Conservation (phyloP, 2,113 vertebrate species). For the Epinephelus moara region DNA sequence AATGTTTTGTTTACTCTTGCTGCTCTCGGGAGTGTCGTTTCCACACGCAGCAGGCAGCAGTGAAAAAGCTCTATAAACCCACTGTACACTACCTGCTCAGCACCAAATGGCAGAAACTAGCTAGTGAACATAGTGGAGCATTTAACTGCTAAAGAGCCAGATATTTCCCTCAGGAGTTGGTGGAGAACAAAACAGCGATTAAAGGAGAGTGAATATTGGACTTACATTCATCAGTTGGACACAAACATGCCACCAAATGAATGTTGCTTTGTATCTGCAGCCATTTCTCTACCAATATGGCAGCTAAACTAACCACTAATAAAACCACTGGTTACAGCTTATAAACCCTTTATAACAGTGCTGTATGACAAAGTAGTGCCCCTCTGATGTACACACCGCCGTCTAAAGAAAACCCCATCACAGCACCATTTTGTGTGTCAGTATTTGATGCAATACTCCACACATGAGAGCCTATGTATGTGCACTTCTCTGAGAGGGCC, state of each 20-base stretch:
- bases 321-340: not conserved
- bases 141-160: constrained; percentile 2
- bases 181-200: constrained; percentile 1
- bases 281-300: not conserved
- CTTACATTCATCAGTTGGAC: not conserved
- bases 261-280: not conserved
- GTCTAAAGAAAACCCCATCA: constrained; percentile 46
- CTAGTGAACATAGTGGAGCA: not conserved
- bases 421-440: constrained; percentile 38
- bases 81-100: not conserved
- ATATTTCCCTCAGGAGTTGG: not conserved
- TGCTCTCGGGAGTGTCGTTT: not conserved
- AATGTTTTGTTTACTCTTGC: not conserved
- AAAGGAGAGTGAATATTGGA: constrained; percentile 10
- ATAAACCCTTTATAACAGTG: not conserved
- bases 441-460: constrained; percentile 63
- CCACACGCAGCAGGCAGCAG: not conserved
- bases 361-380: not conserved
- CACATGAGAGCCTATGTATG: constrained; percentile 61
- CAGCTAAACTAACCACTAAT: not conserved
- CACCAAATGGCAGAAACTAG: not conserved
- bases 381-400: constrained; percentile 5
- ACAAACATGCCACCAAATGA: not conserved
- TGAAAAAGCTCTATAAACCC: not conserved
- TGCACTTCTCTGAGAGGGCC: constrained; percentile 66